These are phyloP conservation scores for Coleophora flavipennella DNA, from an alignment of 2,888 invertebrate genomes.

Conservation along the genomic window DNA sequence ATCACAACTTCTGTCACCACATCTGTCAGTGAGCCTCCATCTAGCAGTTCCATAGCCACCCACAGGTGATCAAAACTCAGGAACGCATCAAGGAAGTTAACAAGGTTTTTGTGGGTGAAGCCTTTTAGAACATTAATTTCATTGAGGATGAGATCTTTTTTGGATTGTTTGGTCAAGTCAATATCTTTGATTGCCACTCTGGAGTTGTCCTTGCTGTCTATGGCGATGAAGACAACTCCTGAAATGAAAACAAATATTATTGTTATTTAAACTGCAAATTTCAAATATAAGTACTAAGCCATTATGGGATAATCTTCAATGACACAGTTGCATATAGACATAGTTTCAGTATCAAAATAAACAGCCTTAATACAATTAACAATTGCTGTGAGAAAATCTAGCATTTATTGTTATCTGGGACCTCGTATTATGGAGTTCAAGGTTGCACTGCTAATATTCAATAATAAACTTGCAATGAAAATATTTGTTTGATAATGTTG, in stretches of 20 bases:
- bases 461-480: too few species aligned
- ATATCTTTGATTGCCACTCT: slow-evolving; percentile 97
- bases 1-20: slow-evolving; percentile 98
- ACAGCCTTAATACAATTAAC: too few species aligned
- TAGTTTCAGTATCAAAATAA: too few species aligned
- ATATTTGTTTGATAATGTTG: too few species aligned
- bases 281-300: too few species aligned
- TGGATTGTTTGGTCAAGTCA: slow-evolving; percentile 93
- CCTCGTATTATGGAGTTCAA: too few species aligned
- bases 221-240: slow-evolving; percentile 92
- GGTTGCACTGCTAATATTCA: too few species aligned
- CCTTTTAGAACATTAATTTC: slow-evolving; percentile 94
- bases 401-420: too few species aligned
- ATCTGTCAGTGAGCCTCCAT: slow-evolving; percentile 96
- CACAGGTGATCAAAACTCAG: slow-evolving; percentile 93
- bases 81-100: slow-evolving; percentile 95
- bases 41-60: slow-evolving; percentile 97
- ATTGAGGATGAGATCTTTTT: slow-evolving; percentile 95
- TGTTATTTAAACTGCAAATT: too few species aligned
- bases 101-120: slow-evolving; percentile 94
- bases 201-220: slow-evolving; percentile 79
- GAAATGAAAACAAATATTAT: slow-evolving; percentile 19
- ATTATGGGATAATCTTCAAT: too few species aligned
- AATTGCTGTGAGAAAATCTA: too few species aligned
- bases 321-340: too few species aligned